Evolutionary conservation across 2,113 vertebrate species (phyloP), one percentile per base, ranked within the genome.

Genomic region (Anser cygnoides): DNA sequence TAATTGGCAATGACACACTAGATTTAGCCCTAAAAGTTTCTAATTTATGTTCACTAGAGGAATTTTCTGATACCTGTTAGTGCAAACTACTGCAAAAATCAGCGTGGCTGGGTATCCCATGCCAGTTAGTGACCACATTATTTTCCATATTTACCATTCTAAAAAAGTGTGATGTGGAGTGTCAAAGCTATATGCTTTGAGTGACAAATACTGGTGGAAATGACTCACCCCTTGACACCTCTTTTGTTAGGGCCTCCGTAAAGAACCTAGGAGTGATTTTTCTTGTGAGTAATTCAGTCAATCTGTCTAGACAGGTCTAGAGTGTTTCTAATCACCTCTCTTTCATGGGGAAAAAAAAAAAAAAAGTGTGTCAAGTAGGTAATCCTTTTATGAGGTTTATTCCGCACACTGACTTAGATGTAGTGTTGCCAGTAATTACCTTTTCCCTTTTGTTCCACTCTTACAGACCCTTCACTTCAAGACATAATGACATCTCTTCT

Each of bases 311-410:
- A 95, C 83, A 89, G 82, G 54, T 43, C 76, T 84, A 35, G 89
- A 82, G 50, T 76, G 77, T 66, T 91, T 82, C 80, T 68, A 79
- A 95, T 44, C 50, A 89, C 70, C 55, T 65, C 54, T 87, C 50
- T 49, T 89, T 78, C 25, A 39, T 28, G 37, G 33, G 20, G 35
- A 46, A 58, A 59, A 76, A 57, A 75, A 35, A 35, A 18, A 6
- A 28, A 55, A 65, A 65, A 44, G 74, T 14, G 25, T 21, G 17
- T n/a, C 3, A 11, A 78, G 52, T 44, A 33, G 23, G 28, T 84
- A 87, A 84, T 90, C 74, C 54, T 82, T 95, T 96, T 87, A 50
- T 29, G 71, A 92, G 57, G 67, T 87, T 92, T 94, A 89, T 87
- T 93, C 44, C 76, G 75, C 70, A 37, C 14, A 23, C 61, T 72